Conservation (phyloP, 2,113 vertebrate species). For the Rattus rattus region DNA sequence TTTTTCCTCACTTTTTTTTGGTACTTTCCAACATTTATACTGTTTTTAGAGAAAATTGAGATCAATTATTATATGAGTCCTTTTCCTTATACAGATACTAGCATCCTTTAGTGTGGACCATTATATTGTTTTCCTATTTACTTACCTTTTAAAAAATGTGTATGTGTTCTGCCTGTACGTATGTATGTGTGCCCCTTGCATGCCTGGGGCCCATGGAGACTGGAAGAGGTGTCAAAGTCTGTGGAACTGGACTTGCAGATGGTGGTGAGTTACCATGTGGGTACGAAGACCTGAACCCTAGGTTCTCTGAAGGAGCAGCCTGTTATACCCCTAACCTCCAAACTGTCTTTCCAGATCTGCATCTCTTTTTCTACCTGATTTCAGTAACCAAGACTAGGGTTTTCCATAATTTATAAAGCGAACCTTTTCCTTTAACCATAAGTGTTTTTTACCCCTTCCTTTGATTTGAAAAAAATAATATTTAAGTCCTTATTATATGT, state of each 20-base stretch:
- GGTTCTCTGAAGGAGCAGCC: background rate
- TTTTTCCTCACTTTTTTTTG: background rate
- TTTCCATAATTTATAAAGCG: background rate
- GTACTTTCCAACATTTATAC: background rate
- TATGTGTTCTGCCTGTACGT: background rate
- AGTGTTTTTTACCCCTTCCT: background rate
- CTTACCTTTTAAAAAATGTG: background rate
- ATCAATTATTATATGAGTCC: background rate
- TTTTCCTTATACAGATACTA: background rate
- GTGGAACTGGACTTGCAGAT: background rate
- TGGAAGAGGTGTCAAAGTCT: too few species aligned
- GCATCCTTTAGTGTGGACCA: background rate
- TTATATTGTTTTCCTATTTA: constrained; percentile 36
- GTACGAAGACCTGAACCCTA: background rate
- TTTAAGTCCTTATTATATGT: background rate
- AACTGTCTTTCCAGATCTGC: background rate
- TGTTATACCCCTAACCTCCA: too few species aligned
- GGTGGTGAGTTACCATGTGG: background rate
- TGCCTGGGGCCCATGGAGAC: background rate
- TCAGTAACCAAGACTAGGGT: background rate
- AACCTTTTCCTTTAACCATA: background rate
- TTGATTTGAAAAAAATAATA: background rate
- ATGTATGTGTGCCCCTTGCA: background rate
- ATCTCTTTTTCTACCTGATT: background rate
- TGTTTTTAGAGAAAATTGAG: constrained; percentile 23